These are phyloP conservation scores for Drosophila micromelanica DNA, from an alignment of 1,140 invertebrate genomes.

Conservation along the genomic window DNA sequence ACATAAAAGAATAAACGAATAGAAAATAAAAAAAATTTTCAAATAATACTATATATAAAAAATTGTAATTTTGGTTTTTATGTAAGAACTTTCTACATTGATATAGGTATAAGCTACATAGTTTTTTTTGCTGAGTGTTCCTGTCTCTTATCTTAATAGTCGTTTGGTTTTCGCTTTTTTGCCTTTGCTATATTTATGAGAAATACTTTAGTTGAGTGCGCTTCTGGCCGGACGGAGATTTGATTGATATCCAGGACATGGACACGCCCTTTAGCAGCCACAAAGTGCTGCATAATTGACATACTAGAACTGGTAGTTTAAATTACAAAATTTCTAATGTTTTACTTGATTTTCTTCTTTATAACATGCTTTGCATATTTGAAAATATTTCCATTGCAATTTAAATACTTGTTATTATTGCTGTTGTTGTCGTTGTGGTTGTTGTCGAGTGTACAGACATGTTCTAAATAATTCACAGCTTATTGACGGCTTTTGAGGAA, in stretches of 20 bases:
- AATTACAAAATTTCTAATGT: slow-evolving; percentile 31
- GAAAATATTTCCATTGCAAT: slow-evolving; percentile 30
- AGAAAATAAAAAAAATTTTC: no score
- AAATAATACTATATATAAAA: no score
- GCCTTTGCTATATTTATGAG: slow-evolving; percentile 16
- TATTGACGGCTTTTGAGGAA: slow-evolving; percentile 25
- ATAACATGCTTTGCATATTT: slow-evolving; percentile 24
- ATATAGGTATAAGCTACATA: no score
- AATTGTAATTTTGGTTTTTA: no score
- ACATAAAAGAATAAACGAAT: no score
- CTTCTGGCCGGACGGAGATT: slow-evolving; percentile 7
- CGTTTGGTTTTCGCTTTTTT: slow-evolving; percentile 57
- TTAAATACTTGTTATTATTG: slow-evolving; percentile 3
- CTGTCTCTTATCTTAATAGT: slow-evolving; percentile 57
- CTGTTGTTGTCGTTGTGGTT: neutral
- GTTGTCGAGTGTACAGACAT: slow-evolving; percentile 10
- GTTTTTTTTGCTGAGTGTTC: neutral
- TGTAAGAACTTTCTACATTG: no score
- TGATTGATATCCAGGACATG: slow-evolving; percentile 47
- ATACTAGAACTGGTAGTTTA: slow-evolving; percentile 24
- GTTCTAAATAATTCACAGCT: slow-evolving; percentile 30
- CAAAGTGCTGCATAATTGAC: slow-evolving; percentile 51
- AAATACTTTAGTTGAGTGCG: slow-evolving; percentile 34
- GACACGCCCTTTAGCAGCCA: slow-evolving; percentile 6
- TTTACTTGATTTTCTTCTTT: neutral